Conservation (phyloP, 2,888 invertebrate species). For the Pristionchus fissidentatus region DNA sequence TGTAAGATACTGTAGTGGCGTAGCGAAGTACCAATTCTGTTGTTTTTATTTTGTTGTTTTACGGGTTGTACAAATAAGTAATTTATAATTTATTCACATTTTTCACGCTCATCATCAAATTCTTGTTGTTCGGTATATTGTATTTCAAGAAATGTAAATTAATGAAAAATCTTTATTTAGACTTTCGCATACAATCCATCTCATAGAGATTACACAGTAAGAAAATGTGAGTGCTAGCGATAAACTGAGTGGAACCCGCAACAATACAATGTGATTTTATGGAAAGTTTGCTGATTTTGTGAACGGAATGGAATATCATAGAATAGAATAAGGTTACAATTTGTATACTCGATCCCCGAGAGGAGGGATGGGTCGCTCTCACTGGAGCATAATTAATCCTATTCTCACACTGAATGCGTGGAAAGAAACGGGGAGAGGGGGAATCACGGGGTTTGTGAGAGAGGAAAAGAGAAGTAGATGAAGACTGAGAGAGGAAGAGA, state of each 20-base stretch:
- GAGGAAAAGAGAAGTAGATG: not conserved
- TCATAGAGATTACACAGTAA: constrained; percentile 31
- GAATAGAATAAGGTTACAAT: constrained; percentile 13
- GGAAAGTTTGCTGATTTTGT: not conserved
- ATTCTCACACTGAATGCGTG: constrained; percentile 12
- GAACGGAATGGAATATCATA: not conserved
- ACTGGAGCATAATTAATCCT: constrained; percentile 31
- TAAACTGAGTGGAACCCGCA: not conserved
- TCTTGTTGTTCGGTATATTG: no score
- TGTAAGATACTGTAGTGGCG: no score
- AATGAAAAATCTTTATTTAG: no score
- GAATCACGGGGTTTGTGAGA: not conserved
- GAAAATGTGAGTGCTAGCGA: constrained; percentile 26
- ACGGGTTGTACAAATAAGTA: no score
- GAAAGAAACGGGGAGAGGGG: not conserved
- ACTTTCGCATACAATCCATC: no score
- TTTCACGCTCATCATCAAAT: no score
- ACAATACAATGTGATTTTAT: not conserved
- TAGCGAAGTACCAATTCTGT: no score
- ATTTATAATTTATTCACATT: no score
- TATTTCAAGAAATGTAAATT: no score
- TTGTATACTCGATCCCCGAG: constrained; percentile 28
- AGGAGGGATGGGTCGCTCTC: not conserved
- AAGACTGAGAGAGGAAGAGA: not conserved
- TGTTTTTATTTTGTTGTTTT: no score